Evolutionary conservation across 2,797 vertebrate species (phyloP), one percentile per base, ranked within the genome.

Genomic region (Nyctalus aviator): DNA sequence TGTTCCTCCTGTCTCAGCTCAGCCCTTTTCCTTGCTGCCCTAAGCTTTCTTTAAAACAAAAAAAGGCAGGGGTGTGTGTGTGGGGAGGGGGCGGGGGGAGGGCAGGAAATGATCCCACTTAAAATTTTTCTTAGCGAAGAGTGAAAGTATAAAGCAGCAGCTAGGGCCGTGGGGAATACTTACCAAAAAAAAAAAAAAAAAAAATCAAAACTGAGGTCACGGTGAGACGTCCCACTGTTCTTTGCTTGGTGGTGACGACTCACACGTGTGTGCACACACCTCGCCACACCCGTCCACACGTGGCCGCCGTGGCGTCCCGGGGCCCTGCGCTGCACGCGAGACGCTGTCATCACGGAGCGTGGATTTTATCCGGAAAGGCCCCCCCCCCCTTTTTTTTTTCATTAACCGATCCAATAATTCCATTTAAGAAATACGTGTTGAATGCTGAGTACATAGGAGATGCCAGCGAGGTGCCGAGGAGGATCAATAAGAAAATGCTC

Each of bases 21-120:
- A 92, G 93, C 93, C 86, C 27, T 87, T 97, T 96, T 86, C 87
- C 87, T 76, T 44, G 72, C 83, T 90, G 66, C 72, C 85, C 76
- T 75, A 81, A 90, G 90, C 41, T 48, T 94, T 79, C 72, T 90
- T 79, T 10, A 85, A 77, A 92, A 84, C 91, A 68, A 88, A 57
- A 72, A 69, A 53, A 69, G 73, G 30, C 32, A 50, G 48, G 55
- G 55, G 44, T 50, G 48, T 48, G 46, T 50, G 48, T 50, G 48
- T 50, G 48, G 17, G 55, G 8, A 21, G 21, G 6, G 53, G 55
- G 10, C n/a, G 1, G 23, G 23, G 3, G 21, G 21, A 7, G 30
- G 44, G 73, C 59, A 94, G 84, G 85, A 95, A 94, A 90, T 94
- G 90, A 93, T 92, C 37, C 21, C 30, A 35, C 66, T 91, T 44